Evolutionary conservation across 2,888 invertebrate genomes (phyloP).

Genomic region (Rosalia funebris): DNA sequence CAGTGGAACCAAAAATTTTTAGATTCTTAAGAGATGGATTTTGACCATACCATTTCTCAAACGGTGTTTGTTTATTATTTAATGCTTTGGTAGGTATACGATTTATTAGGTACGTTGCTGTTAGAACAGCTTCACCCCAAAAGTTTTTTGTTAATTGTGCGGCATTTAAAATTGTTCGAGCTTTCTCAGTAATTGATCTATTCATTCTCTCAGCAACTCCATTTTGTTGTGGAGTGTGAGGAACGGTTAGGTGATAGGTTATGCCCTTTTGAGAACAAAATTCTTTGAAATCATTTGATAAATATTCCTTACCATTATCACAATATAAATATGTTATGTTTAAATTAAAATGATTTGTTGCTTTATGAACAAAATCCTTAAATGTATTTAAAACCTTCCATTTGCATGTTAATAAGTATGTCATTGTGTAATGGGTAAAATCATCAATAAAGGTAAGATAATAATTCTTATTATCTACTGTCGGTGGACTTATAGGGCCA

Average conservation of each 20-base stretch:
- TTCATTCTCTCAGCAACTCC: slow-evolving; percentile 58
- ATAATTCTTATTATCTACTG: slow-evolving; percentile 53
- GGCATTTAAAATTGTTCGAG: slow-evolving; percentile 54
- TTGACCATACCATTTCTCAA: slow-evolving; percentile 56
- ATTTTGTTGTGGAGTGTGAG: slow-evolving; percentile 59
- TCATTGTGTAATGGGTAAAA: slow-evolving; percentile 55
- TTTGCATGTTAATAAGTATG: slow-evolving; percentile 44
- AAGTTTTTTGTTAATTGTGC: slow-evolving; percentile 52
- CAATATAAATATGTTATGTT: slow-evolving; percentile 40
- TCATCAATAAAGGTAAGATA: slow-evolving; percentile 56
- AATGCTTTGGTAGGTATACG: slow-evolving; percentile 54
- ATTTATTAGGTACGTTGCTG: slow-evolving; percentile 58
- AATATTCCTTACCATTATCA: slow-evolving; percentile 37
- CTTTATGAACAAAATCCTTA: slow-evolving; percentile 27
- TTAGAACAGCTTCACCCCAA: slow-evolving; percentile 59
- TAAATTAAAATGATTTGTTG: slow-evolving; percentile 26
- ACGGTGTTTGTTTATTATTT: slow-evolving; percentile 54
- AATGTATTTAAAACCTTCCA: slow-evolving; percentile 32
- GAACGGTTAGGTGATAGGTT: slow-evolving; percentile 58
- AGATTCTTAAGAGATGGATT: slow-evolving; percentile 54
- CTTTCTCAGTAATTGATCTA: slow-evolving; percentile 57
- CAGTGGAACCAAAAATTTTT: slow-evolving; percentile 51
- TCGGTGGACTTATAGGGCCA: slow-evolving; percentile 22
- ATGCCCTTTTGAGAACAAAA: slow-evolving; percentile 47
- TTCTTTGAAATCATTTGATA: slow-evolving; percentile 3